Evolutionary conservation across 2,797 vertebrate species (phyloP).

Genomic region (Pipistrellus pipistrellus): DNA sequence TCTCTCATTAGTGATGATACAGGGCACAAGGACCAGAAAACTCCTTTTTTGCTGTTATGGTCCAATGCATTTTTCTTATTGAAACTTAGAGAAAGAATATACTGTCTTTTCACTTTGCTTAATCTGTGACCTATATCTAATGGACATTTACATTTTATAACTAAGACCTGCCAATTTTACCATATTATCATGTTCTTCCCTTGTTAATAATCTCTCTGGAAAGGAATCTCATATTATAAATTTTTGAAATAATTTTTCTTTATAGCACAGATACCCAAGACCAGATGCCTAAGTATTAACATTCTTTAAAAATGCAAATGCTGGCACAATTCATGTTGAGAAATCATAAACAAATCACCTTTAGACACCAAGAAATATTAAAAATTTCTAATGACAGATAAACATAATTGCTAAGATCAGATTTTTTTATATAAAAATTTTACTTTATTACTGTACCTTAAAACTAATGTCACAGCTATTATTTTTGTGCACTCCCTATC

Average conservation of each 20-base stretch:
- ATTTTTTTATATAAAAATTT: slow-evolving; percentile 31
- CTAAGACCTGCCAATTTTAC: not conserved
- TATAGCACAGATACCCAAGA: not conserved
- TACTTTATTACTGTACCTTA: not conserved
- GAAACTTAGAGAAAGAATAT: slow-evolving; percentile 26
- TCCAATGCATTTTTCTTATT: not conserved
- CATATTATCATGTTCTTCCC: not conserved
- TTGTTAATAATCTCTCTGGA: not conserved
- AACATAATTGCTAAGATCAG: slow-evolving; percentile 7
- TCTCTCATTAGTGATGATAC: slow-evolving; percentile 52
- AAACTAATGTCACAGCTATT: not conserved
- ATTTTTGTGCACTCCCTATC: not conserved
- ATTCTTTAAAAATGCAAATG: slow-evolving; percentile 40
- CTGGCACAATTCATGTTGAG: not conserved
- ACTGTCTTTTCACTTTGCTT: not conserved
- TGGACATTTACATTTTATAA: slow-evolving; percentile 36
- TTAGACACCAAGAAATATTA: slow-evolving; percentile 12
- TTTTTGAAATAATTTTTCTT: slow-evolving; percentile 34
- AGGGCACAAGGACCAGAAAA: not conserved
- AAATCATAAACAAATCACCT: not conserved
- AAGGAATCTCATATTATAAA: not conserved
- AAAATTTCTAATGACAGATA: not conserved
- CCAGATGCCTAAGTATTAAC: not conserved
- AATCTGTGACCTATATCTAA: not conserved
- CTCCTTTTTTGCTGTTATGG: not conserved